Evolutionary conservation across 2,797 vertebrate species (phyloP), one percentile per base, ranked within the genome.

Genomic region (Sebastes trivittatus): DNA sequence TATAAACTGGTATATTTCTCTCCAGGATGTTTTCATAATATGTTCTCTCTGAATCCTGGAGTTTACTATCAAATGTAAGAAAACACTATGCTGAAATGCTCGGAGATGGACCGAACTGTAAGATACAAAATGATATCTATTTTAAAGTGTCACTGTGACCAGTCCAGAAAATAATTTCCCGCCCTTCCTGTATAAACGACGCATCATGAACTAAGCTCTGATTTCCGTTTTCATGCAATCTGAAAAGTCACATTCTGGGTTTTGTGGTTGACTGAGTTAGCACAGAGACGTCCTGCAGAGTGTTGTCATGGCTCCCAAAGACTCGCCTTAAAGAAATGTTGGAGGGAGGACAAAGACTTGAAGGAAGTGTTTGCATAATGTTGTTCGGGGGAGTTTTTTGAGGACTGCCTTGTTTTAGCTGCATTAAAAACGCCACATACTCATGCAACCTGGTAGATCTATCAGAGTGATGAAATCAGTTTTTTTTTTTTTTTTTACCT

Each of bases 231-330:
- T 72, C 59, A 60, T 82, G 46, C 42, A 9, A 67, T 87, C 63
- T 89, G 84, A 80, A 78, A 42, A 89, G 82, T 91, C 56, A 38
- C 60, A 75, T 85, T 88, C 87, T 75, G 70, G 86, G 76, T 84
- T 84, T 86, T 81, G 74, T 83, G 88, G 83, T 87, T 92, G 87
- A 91, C 83, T 81, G 72, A 87, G 78, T 73, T 76, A 86, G 66
- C 85, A 88, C 89, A 92, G 72, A 90, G 88, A 89, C 87, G 83
- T 80, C 85, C 87, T 68, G 79, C 87, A 75, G 84, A 80, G 83
- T 71, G 92, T 95, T 95, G 91, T 92, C 90, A 93, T 94, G 93
- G 92, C 91, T 95, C 89, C 91, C 82, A 87, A 87, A 91, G 91
- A 88, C 85, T 87, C 6, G 67, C 78, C 85, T 89, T 89, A 65